A percentile compares a stretch with the other conserved stretches of the same genome.
Conservation (phyloP, 2,797 vertebrate genomes). For the Periophthalmus magnuspinnatus region DNA sequence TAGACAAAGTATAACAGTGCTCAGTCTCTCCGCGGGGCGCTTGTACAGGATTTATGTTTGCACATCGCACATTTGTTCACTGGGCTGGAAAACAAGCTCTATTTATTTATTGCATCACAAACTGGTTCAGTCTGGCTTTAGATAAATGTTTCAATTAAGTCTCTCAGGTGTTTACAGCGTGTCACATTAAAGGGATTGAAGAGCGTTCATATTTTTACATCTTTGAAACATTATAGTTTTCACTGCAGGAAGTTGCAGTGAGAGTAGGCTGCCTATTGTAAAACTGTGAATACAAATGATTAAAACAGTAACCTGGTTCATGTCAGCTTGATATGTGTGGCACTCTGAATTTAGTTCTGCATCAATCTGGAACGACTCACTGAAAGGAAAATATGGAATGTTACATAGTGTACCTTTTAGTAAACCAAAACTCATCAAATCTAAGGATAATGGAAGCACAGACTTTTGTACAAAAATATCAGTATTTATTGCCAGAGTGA, state of each 20-base stretch:
- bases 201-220: not conserved
- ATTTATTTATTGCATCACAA: constrained; percentile 41
- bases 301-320: too few species aligned
- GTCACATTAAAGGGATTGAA: constrained; percentile 36
- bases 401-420: too few species aligned
- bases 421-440: too few species aligned
- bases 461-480: too few species aligned
- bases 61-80: constrained; percentile 46
- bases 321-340: too few species aligned
- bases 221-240: not conserved
- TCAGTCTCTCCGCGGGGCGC: constrained; percentile 43
- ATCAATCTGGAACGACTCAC: too few species aligned
- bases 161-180: constrained; percentile 31
- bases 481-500: too few species aligned
- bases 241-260: not conserved
- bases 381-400: too few species aligned
- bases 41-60: constrained; percentile 56
- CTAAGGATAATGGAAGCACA: too few species aligned
- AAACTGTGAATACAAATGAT: too few species aligned
- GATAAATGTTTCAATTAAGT: constrained; percentile 60
- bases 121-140: constrained; percentile 40
- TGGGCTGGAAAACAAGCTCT: constrained; percentile 38
- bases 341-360: too few species aligned
- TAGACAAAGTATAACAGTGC: constrained; percentile 40
- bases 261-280: too few species aligned